Conservation (phyloP, 2,888 invertebrate species). For the Nomada ferruginata region DNA sequence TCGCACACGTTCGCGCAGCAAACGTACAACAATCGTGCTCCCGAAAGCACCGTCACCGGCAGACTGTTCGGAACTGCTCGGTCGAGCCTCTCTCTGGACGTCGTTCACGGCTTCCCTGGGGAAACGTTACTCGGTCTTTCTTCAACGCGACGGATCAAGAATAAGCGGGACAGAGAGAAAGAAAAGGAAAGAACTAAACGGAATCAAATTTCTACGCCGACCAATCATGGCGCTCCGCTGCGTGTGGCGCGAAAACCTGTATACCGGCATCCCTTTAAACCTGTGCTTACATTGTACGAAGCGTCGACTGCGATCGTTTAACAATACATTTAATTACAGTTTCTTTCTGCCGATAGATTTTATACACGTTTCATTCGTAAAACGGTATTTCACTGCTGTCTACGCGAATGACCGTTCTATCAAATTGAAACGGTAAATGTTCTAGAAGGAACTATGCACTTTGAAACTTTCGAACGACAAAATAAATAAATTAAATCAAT, state of each 20-base stretch:
- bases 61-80: conserved; percentile 59
- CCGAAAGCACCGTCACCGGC: conserved; percentile 61
- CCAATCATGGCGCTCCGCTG: conserved; percentile 42
- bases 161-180: conserved; percentile 34
- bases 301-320: too few species aligned
- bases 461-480: too few species aligned
- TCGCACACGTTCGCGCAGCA: conserved; percentile 4
- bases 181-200: conserved; percentile 40
- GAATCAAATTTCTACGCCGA: conserved; percentile 58
- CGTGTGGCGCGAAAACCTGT: conserved; percentile 16
- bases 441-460: too few species aligned
- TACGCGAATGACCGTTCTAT: too few species aligned
- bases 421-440: too few species aligned
- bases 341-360: too few species aligned
- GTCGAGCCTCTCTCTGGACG: conserved; percentile 39
- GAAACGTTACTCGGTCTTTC: conserved; percentile 59
- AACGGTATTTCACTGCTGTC: too few species aligned
- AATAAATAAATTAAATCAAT: too few species aligned
- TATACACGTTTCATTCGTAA: too few species aligned
- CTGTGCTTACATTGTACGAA: too few species aligned
- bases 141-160: conserved; percentile 33
- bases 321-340: too few species aligned
- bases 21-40: conserved; percentile 21
- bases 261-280: not conserved
- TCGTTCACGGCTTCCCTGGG: conserved; percentile 65